Evolutionary conservation across 2,888 invertebrate genomes (phyloP).

Genomic region (Agrotis puta): DNA sequence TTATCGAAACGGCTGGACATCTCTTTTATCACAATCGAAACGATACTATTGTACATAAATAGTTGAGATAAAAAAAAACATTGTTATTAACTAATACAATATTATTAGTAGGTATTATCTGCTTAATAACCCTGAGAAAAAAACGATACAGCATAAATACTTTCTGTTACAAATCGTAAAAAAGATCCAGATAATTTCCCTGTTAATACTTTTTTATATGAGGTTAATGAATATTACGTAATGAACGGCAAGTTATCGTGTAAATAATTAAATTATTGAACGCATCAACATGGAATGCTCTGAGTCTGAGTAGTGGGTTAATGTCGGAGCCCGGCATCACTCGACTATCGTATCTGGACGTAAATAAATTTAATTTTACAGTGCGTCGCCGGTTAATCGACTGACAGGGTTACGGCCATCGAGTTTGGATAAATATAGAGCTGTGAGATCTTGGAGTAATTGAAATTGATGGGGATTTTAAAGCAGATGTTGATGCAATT

Average conservation of each 20-base stretch:
- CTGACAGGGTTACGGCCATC: constrained; percentile 70
- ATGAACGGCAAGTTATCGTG: constrained; percentile 64
- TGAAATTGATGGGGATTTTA: background rate
- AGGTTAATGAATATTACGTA: constrained; percentile 66
- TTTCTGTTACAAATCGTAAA: constrained; percentile 65
- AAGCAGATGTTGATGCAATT: constrained; percentile 7
- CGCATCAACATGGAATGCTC: constrained; percentile 69
- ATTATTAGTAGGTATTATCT: constrained; percentile 7
- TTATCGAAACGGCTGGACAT: constrained; percentile 38
- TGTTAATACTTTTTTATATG: constrained; percentile 65
- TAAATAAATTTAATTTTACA: constrained; percentile 85
- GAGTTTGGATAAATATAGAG: constrained; percentile 68
- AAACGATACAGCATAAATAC: constrained; percentile 3
- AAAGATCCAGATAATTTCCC: constrained; percentile 59
- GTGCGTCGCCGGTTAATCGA: constrained; percentile 79
- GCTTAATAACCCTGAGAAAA: constrained; percentile 46
- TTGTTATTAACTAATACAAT: constrained; percentile 37
- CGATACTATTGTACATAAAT: constrained; percentile 21
- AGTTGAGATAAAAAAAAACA: constrained; percentile 44
- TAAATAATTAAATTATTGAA: constrained; percentile 78
- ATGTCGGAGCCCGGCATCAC: constrained; percentile 57
- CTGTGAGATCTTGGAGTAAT: constrained; percentile 29
- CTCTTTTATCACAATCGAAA: constrained; percentile 38
- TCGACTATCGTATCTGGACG: constrained; percentile 75
- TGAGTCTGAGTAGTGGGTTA: constrained; percentile 55